phyloP scores from a whole-genome alignment of 1,140 invertebrate species.

The Drosophila pandora region DNA sequence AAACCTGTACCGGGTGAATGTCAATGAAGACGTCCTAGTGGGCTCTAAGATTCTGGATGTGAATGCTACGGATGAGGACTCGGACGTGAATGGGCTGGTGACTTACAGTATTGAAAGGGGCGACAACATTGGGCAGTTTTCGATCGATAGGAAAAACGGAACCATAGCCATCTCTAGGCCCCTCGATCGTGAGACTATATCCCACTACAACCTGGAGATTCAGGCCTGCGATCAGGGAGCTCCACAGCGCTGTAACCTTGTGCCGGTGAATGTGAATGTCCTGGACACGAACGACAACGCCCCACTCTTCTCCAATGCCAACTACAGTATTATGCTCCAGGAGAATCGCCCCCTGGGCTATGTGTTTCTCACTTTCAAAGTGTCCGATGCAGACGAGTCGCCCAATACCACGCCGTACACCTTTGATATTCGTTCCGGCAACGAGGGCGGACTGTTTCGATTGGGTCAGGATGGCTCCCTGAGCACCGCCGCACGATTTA shows the following conservation, averaged over 20 bases:
- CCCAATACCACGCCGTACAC: conserved; percentile 96
- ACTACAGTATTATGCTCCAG: conserved; percentile 92
- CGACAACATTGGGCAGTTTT: conserved; percentile 91
- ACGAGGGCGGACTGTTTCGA: conserved; percentile 93
- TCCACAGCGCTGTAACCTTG: conserved; percentile 89
- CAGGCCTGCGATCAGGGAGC: conserved; percentile 91
- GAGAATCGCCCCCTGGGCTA: conserved; percentile 94
- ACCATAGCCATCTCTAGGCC: conserved; percentile 89
- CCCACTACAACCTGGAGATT: conserved; percentile 91
- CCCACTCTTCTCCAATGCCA: conserved; percentile 90
- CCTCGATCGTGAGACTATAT: conserved; percentile 93
- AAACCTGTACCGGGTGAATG: conserved; percentile 90
- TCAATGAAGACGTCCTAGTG: conserved; percentile 90
- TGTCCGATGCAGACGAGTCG: conserved; percentile 93
- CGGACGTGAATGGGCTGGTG: conserved; percentile 90
- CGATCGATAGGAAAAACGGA: conserved; percentile 91
- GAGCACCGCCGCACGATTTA: conserved; percentile 93
- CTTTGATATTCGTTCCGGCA: conserved; percentile 95
- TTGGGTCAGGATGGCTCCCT: conserved; percentile 94
- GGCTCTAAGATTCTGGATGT: conserved; percentile 90
- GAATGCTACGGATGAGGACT: conserved; percentile 92
- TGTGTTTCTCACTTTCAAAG: conserved; percentile 91
- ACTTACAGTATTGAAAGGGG: conserved; percentile 92
- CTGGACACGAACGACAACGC: conserved; percentile 96
- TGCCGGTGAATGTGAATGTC: conserved; percentile 92